Base-by-base conservation (phyloP, 2,888 invertebrate species). In the Leptarthrus brevirostris region DNA sequence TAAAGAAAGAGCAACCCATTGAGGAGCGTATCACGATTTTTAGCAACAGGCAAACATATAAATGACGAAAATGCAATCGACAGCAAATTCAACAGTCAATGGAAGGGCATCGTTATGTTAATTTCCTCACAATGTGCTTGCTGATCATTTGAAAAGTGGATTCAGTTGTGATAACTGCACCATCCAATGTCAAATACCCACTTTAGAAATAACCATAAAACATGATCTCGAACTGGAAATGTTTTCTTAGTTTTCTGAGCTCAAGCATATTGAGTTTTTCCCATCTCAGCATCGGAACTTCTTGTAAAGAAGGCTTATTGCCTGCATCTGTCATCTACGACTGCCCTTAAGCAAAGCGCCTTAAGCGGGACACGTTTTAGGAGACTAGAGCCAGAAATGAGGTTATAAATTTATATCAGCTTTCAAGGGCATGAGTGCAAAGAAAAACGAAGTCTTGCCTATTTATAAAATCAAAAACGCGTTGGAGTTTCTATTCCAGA, bases 91-190 rank as follows among this genome's bases (percentile, higher is more conserved):
- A 1, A 36, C 40, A 61, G 36, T 36, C 40, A 20, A 18, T 36
- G 40, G 36, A 61, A 61, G 36, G 40, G 61, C 61, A 61, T 61
- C 61, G 40, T 61, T 61, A 61, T 61, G 61, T 34, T 61, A 61
- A 61, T 61, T 61, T 40, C 16, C 61, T 40, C 40, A 36, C 61
- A 61, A 61, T 61, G 61, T 40, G 61, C 61, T 61, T 40, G 24
- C 20, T 40, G 61, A 61, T 61, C 61, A 61, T 61, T 61, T 61
- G 61, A 40, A 40, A 61, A 61, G 36, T 61, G 18, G 61, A 61
- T 61, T 22, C 40, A 36, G 61, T 61, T 61, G 18, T 26, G 56
- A 56, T 40, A 40, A 40, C n/a, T 40, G 18, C 36, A 12, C 40
- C 22, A 44, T 61, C 20, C 22, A 36, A 61, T 61, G 61, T 61